Evolutionary conservation across 2,113 vertebrate genomes (phyloP).

Genomic region (Corvus moneduloides): DNA sequence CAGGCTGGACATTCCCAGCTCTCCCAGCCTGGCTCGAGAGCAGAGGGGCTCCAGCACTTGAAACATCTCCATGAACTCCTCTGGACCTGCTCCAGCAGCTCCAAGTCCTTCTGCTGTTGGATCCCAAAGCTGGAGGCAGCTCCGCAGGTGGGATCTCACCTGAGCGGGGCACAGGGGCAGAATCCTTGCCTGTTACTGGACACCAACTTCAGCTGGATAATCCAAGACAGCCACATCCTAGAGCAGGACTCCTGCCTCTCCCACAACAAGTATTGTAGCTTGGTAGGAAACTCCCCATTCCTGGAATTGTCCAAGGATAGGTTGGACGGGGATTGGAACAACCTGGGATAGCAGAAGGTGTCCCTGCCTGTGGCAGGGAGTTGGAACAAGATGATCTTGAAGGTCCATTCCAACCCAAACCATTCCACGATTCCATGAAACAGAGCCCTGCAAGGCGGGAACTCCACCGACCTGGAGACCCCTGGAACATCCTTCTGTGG

Average conservation of each 20-base stretch:
- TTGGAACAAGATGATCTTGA: not conserved
- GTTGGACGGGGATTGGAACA: accelerated
- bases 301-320: not conserved
- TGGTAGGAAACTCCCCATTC: not conserved
- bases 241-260: not conserved
- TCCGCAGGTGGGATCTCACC: not conserved
- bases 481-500: not conserved
- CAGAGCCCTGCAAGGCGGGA: not conserved
- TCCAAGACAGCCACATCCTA: not conserved
- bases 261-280: accelerated
- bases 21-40: not conserved
- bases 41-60: not conserved
- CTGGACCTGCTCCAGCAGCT: not conserved
- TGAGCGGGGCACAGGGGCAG: accelerated
- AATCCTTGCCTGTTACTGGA: not conserved
- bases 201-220: not conserved
- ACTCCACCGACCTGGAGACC: not conserved
- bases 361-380: not conserved
- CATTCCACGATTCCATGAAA: not conserved
- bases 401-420: not conserved
- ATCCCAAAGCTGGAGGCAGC: not conserved
- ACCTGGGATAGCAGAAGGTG: not conserved
- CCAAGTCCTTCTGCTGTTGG: not conserved
- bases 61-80: not conserved
- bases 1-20: not conserved